phyloP scores from a whole-genome alignment of 2,113 vertebrate genomes.

The Rhegmatorhina hoffmannsi region DNA sequence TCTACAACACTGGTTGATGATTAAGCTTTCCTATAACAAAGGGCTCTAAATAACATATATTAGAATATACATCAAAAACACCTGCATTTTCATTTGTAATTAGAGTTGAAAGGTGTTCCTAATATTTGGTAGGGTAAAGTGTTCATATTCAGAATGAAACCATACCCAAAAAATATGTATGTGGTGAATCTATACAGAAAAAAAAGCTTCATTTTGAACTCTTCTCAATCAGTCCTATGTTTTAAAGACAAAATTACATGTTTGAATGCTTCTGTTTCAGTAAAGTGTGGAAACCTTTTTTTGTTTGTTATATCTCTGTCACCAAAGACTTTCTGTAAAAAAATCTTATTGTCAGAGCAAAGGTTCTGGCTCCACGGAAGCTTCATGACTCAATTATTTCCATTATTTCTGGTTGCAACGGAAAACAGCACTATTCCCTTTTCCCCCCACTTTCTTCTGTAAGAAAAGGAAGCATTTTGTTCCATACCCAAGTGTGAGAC shows the following conservation, averaged over 20 bases:
- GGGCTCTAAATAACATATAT: background rate
- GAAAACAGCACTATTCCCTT: background rate
- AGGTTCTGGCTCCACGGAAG: background rate
- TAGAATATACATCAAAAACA: background rate
- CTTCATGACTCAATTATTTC: background rate
- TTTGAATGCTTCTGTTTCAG: background rate
- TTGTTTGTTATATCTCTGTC: background rate
- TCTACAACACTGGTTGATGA: background rate
- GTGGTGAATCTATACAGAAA: background rate
- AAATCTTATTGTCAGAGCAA: background rate
- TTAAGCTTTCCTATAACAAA: background rate
- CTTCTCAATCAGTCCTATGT: background rate
- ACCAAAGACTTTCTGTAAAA: background rate
- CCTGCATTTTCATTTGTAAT: background rate
- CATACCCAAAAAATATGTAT: background rate
- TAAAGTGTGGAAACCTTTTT: background rate
- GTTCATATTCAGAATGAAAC: background rate
- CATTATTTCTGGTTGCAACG: background rate
- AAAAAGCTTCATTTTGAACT: fast-evolving
- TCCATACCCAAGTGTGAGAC: fast-evolving
- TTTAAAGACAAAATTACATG: background rate
- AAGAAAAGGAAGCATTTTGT: background rate
- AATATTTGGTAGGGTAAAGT: background rate
- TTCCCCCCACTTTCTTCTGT: background rate
- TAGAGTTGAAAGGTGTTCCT: background rate